Evolutionary conservation across 2,113 vertebrate species (phyloP), one percentile per base, ranked within the genome.

Genomic region (Pavo muticus): DNA sequence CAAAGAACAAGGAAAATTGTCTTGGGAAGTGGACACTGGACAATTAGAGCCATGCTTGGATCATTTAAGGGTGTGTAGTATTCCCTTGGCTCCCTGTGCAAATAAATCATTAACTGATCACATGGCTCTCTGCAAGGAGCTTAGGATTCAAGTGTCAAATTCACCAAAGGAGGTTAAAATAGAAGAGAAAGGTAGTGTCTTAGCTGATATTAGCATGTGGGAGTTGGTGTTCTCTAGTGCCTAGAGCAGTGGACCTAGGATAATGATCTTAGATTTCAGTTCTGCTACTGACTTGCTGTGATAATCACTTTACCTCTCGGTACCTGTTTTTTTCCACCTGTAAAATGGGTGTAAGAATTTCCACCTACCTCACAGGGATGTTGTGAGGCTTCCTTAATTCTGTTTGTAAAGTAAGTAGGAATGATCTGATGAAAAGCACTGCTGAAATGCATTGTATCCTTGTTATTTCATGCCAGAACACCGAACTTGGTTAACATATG

Each of bases 361-460:
- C 92, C 84, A 92, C 88, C 94, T 97, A 95, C 94, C 94, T 97
- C 96, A 94, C 95, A 95, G 91, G 94, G 95, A 79, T 94, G 93
- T 93, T 93, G 76, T 91, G 88, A 97, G 92, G 97, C 91, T 93
- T 80, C 69, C 71, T 79, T 93, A 95, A 95, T 52, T 88, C 92
- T 91, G 88, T 94, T 94, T 97, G 95, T 96, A 95, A 96, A 96
- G 87, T 77, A 90, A 88, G 94, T 96, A 95, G 93, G 93, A 94
- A 94, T 96, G 91, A 97, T 95, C 91, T 95, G 94, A 96, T 95
- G 95, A 96, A 97, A 94, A 97, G 94, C 90, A 93, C 91, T 95
- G 65, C 90, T 94, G 90, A 97, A 96, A 95, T 61, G 60, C 91
- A 87, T 39, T 90, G 95, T 90, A 97, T 95, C 80, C 80, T 96